Conservation (phyloP, 2,113 vertebrate species). For the Gobio gobio region DNA sequence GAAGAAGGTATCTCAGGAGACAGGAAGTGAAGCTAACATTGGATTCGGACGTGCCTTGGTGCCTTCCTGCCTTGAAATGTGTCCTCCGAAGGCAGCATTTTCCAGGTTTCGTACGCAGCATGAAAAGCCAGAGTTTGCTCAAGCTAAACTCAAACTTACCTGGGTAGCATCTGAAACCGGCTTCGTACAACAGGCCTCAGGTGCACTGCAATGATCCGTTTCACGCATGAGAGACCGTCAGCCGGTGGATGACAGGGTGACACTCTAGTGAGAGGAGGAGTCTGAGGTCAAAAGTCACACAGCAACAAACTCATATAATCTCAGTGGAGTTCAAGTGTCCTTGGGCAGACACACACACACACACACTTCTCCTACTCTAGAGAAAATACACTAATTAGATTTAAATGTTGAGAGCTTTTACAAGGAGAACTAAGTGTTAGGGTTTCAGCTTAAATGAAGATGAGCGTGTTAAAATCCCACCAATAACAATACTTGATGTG, state of each 20-base stretch:
- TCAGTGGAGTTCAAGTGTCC: neutral
- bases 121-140: no score
- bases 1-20: no score
- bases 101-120: no score
- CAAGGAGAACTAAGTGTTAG: neutral
- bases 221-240: neutral
- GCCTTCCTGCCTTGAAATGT: no score
- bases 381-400: neutral
- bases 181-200: neutral
- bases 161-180: no score
- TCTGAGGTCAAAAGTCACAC: neutral
- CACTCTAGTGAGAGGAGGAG: neutral
- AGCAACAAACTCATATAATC: neutral
- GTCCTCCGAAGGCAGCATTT: no score
- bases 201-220: neutral
- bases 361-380: neutral
- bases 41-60: no score
- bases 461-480: neutral
- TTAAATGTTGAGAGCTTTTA: neutral
- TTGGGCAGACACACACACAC: neutral
- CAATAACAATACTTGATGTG: neutral
- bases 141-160: no score
- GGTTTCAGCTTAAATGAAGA: neutral
- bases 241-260: neutral
- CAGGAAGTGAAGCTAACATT: no score